A percentile compares a stretch with the other conserved stretches of the same genome.
phyloP scores from a whole-genome alignment of 2,113 vertebrate species.

The Oenanthe melanoleuca region DNA sequence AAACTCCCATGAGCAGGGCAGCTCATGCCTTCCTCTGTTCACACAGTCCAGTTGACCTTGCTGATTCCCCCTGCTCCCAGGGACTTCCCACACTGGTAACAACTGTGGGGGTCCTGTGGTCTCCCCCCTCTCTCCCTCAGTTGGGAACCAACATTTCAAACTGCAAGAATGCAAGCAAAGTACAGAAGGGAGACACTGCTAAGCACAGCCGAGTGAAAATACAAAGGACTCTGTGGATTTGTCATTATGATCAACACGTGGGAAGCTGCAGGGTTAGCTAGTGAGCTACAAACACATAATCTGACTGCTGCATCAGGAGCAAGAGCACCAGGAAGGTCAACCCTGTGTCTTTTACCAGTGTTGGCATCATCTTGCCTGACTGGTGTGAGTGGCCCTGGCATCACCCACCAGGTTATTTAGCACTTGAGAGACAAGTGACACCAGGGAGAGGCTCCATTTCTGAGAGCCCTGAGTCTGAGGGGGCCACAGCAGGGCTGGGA shows the following conservation, averaged over 20 bases:
- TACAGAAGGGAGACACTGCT: neutral
- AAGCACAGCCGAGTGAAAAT: neutral
- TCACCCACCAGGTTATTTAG: slow-evolving; percentile 33
- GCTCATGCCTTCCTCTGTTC: neutral
- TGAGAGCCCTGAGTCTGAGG: slow-evolving; percentile 40
- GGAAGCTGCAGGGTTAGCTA: neutral
- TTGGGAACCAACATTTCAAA: neutral
- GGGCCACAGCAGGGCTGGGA: neutral
- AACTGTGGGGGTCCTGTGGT: neutral
- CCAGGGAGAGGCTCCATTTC: slow-evolving; percentile 41
- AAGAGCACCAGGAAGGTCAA: neutral
- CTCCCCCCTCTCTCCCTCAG: neutral
- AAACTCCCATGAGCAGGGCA: neutral
- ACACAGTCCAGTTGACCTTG: neutral
- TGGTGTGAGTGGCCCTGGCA: neutral
- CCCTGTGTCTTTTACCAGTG: neutral
- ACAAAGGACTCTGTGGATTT: neutral
- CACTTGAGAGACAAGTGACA: slow-evolving; percentile 52
- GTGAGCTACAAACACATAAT: neutral
- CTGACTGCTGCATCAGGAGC: neutral
- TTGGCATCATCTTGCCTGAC: neutral
- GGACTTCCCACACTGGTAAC: neutral
- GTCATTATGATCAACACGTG: neutral
- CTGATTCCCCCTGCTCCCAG: neutral
- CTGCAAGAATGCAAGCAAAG: neutral